phyloP scores from a whole-genome alignment of 1,140 invertebrate species.

The Trachymyrmex septentrionalis region DNA sequence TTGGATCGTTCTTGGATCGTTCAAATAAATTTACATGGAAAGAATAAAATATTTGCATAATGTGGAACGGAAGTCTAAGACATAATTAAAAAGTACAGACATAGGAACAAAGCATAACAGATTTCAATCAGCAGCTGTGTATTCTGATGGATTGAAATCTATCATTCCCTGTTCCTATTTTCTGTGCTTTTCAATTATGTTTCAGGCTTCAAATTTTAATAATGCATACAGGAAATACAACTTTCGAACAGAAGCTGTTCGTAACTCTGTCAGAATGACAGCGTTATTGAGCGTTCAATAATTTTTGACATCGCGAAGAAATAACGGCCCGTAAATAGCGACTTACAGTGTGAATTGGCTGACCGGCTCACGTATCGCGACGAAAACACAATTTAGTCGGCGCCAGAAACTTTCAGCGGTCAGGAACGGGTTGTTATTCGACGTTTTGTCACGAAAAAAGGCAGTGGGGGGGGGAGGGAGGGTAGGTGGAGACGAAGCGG shows the following conservation, averaged over 20 bases:
- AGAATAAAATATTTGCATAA: neutral
- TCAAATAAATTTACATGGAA: neutral
- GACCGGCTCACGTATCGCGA: conserved; percentile 39
- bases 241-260: neutral
- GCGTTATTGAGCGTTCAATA: conserved; percentile 33
- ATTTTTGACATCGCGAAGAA: neutral
- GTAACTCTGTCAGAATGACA: neutral
- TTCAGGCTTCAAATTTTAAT: neutral
- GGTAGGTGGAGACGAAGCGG: neutral
- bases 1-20: too few relatives aligned
- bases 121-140: too few relatives aligned
- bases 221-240: neutral
- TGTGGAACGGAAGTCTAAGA: neutral
- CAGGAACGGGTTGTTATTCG: conserved; percentile 45
- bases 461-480: neutral
- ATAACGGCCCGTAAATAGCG: conserved; percentile 2
- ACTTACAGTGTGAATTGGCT: conserved; percentile 23
- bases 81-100: too few relatives aligned
- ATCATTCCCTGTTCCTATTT: too few relatives aligned
- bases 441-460: conserved; percentile 31
- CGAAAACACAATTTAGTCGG: conserved; percentile 69
- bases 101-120: too few relatives aligned
- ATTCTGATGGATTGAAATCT: too few relatives aligned
- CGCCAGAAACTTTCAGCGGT: conserved; percentile 72
- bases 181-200: too few relatives aligned